phyloP scores from a whole-genome alignment of 2,797 vertebrate species.

The Zonotrichia albicollis region DNA sequence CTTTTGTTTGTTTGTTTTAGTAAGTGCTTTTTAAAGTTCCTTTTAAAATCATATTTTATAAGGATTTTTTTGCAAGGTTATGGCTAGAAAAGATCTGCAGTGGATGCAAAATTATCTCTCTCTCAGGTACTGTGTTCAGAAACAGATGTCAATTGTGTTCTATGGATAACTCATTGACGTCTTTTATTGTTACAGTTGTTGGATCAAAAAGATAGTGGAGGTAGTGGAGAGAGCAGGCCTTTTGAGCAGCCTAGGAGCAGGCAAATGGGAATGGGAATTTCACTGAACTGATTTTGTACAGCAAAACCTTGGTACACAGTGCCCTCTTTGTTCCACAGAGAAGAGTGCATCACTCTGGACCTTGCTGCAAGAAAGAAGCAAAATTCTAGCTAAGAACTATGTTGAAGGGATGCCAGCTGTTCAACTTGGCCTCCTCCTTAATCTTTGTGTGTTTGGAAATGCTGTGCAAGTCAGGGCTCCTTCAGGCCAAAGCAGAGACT shows the following conservation, averaged over 20 bases:
- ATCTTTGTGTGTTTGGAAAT: slow-evolving; percentile 28
- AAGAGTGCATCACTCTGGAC: slow-evolving; percentile 18
- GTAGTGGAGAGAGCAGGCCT: background rate
- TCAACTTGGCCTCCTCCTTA: background rate
- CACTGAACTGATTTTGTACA: background rate
- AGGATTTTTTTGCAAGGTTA: background rate
- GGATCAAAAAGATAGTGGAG: background rate
- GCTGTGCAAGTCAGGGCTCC: background rate
- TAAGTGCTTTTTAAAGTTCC: background rate
- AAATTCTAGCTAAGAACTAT: background rate
- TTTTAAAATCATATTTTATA: background rate
- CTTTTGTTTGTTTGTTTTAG: background rate
- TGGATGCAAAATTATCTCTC: background rate
- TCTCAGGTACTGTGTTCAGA: background rate
- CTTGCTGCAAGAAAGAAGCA: background rate
- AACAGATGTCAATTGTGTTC: background rate
- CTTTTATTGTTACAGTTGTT: background rate
- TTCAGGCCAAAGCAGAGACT: background rate
- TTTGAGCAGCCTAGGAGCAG: background rate
- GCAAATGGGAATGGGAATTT: background rate
- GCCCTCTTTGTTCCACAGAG: slow-evolving; percentile 59
- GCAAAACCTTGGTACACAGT: slow-evolving; percentile 61
- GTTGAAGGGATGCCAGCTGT: background rate
- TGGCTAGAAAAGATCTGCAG: background rate
- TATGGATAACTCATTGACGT: background rate